A percentile compares a stretch with the other conserved stretches of the same genome.
phyloP scores from a whole-genome alignment of 2,113 vertebrate genomes.

The Coptodon rendalli region DNA sequence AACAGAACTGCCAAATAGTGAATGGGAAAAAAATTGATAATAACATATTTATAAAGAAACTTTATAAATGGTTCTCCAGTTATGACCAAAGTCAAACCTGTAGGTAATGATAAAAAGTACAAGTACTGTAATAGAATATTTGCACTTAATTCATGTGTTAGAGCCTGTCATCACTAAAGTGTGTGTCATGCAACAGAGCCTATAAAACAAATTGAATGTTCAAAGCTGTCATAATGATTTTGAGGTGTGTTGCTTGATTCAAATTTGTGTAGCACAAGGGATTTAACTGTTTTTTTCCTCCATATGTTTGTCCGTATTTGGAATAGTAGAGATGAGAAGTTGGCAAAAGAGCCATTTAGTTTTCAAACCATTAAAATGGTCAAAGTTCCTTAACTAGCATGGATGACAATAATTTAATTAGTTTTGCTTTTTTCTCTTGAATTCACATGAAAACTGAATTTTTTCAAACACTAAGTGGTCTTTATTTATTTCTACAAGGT shows the following conservation, averaged over 20 bases:
- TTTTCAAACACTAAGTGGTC: background rate
- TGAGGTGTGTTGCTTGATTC: background rate
- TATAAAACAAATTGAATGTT: background rate
- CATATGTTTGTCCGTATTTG: background rate
- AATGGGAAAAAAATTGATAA: accelerated
- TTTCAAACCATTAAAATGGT: background rate
- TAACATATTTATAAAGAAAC: background rate
- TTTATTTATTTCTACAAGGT: background rate
- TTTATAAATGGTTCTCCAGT: background rate
- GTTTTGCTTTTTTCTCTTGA: background rate
- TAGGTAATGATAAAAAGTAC: background rate
- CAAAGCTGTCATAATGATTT: background rate
- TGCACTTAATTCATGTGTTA: background rate
- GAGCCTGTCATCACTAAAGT: background rate
- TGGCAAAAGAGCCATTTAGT: background rate
- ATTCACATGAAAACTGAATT: background rate
- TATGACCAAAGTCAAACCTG: background rate
- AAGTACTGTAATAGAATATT: background rate
- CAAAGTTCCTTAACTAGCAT: background rate
- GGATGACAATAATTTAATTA: background rate
- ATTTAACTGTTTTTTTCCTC: background rate
- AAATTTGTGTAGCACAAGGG: background rate
- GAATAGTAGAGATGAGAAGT: background rate
- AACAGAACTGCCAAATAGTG: background rate
- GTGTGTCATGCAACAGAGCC: background rate